Conservation (phyloP, 2,113 vertebrate species). For the Falcunculus frontatus region DNA sequence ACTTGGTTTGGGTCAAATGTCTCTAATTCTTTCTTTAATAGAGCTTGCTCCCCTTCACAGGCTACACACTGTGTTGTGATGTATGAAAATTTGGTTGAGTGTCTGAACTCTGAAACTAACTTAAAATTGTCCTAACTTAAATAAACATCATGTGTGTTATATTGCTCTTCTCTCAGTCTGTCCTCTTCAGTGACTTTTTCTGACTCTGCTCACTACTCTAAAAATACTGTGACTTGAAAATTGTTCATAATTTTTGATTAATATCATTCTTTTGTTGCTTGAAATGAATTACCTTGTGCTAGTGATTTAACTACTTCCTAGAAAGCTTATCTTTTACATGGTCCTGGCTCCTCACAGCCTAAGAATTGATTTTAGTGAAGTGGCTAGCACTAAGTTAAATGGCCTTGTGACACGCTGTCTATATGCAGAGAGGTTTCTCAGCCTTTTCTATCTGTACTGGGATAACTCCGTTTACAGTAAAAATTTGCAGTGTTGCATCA, state of each 20-base stretch:
- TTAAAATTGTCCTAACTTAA: not conserved
- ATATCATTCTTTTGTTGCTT: not conserved
- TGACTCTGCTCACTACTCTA: not conserved
- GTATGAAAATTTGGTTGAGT: not conserved
- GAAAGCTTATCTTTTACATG: not conserved
- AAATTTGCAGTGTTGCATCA: not conserved
- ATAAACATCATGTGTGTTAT: not conserved
- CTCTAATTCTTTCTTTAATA: not conserved
- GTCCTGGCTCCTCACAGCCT: not conserved
- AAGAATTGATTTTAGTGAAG: not conserved
- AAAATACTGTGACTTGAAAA: not conserved
- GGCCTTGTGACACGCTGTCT: not conserved
- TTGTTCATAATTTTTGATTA: not conserved
- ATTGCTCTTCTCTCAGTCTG: not conserved
- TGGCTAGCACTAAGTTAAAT: not conserved
- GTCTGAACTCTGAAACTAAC: not conserved
- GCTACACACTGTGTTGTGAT: not conserved
- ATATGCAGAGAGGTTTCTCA: not conserved
- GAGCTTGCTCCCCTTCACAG: not conserved
- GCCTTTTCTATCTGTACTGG: not conserved
- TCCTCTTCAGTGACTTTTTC: not conserved
- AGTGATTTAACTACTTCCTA: not conserved
- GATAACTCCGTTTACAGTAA: not conserved
- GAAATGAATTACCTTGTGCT: not conserved
- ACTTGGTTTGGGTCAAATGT: not conserved